phyloP scores from a whole-genome alignment of 2,113 vertebrate genomes.

The Piaya cayana region DNA sequence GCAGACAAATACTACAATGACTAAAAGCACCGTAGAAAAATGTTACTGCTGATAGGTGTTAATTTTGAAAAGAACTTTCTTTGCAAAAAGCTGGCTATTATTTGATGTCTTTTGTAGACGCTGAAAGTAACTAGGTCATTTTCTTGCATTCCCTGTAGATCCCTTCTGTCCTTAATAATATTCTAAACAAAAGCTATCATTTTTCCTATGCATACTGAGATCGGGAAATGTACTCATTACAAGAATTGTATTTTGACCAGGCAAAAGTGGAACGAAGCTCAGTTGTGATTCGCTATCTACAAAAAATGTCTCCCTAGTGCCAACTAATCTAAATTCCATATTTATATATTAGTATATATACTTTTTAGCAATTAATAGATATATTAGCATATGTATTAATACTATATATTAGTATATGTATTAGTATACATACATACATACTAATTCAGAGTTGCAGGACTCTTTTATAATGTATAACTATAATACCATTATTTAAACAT shows the following conservation, averaged over 20 bases:
- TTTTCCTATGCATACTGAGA: background rate
- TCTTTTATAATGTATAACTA: background rate
- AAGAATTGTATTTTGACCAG: background rate
- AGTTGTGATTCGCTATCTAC: background rate
- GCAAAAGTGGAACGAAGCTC: conserved; percentile 5
- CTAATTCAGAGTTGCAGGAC: background rate
- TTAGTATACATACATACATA: background rate
- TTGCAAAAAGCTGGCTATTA: conserved; percentile 8
- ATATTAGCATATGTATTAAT: too few species aligned
- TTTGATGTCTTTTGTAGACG: conserved; percentile 3
- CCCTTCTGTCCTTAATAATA: conserved; percentile 9
- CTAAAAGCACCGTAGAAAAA: background rate
- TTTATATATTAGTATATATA: background rate
- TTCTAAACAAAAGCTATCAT: conserved; percentile 29
- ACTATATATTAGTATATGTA: background rate
- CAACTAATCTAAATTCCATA: background rate
- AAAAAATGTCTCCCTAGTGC: background rate
- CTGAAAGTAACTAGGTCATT: conserved; percentile 31
- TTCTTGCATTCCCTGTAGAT: conserved; percentile 1
- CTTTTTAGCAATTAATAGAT: background rate
- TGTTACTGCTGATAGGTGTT: background rate
- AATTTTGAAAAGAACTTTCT: conserved; percentile 25
- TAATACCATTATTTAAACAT: background rate
- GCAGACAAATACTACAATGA: background rate
- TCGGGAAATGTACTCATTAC: background rate